Percentiles rank a stretch among this genome's conserved stretches.
These are phyloP conservation scores for Oreortyx pictus DNA, from an alignment of 2,797 vertebrate species.

Conservation along the genomic window DNA sequence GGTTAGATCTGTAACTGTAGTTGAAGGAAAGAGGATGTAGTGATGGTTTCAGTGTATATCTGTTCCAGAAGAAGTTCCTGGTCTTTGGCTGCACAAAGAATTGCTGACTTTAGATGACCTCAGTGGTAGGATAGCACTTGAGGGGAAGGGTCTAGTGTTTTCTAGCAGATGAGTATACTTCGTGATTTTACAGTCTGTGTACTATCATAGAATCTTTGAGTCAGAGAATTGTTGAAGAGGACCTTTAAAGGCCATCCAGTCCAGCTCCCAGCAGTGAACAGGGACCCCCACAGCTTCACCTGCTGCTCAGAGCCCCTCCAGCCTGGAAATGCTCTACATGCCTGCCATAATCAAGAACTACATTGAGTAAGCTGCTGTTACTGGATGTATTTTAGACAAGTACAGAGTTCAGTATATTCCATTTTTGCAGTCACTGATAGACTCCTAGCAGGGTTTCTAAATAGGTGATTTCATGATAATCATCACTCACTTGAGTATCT, in stretches of 20 bases:
- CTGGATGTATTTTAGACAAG: not conserved
- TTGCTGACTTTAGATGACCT: not conserved
- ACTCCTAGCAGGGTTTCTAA: not conserved
- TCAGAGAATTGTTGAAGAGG: no score
- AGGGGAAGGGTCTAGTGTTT: not conserved
- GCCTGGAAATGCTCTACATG: not conserved
- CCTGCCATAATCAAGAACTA: not conserved
- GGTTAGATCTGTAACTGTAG: accelerated
- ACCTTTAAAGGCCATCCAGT: no score
- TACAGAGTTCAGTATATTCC: not conserved
- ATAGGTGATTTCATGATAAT: not conserved
- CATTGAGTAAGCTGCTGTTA: not conserved
- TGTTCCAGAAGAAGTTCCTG: not conserved
- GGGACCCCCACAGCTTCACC: no score
- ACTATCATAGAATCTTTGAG: no score
- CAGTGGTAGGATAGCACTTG: not conserved
- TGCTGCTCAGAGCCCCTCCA: no score
- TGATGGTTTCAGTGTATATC: not conserved
- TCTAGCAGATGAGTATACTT: not conserved
- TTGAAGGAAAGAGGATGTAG: not conserved
- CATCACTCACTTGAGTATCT: not conserved
- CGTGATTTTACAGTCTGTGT: not conserved
- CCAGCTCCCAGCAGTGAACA: no score
- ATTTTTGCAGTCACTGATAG: not conserved
- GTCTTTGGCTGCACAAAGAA: not conserved